phyloP scores from a whole-genome alignment of 2,113 vertebrate species.

The Carassius carassius region DNA sequence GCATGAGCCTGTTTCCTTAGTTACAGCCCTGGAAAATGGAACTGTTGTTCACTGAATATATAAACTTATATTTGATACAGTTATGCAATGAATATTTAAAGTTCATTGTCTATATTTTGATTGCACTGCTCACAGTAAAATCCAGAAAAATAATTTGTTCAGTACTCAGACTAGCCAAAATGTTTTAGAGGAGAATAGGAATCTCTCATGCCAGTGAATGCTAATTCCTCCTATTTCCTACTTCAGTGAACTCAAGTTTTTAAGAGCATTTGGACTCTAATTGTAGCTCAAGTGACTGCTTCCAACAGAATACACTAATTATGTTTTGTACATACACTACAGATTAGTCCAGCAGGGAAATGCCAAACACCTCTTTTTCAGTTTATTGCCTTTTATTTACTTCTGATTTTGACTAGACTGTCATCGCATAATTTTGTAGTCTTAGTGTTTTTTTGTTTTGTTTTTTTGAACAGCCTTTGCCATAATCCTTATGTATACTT shows the following conservation, averaged over 20 bases:
- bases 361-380: background rate
- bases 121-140: background rate
- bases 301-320: background rate
- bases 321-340: background rate
- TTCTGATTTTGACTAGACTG: background rate
- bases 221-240: background rate
- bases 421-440: background rate
- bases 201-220: background rate
- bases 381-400: no score
- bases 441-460: background rate
- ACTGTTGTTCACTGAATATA: background rate
- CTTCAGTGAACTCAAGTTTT: background rate
- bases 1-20: background rate
- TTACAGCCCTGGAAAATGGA: background rate
- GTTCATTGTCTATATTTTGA: background rate
- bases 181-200: background rate
- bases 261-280: background rate
- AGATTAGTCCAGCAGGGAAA: background rate
- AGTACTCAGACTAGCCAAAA: background rate
- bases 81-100: background rate
- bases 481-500: background rate
- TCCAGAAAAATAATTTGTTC: background rate
- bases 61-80: conserved; percentile 8
- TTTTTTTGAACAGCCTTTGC: no score
- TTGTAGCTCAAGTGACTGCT: background rate